A percentile compares a stretch with the other conserved stretches of the same genome.
Conservation (phyloP, 1,140 invertebrate species). For the Steinernema khuongi region DNA sequence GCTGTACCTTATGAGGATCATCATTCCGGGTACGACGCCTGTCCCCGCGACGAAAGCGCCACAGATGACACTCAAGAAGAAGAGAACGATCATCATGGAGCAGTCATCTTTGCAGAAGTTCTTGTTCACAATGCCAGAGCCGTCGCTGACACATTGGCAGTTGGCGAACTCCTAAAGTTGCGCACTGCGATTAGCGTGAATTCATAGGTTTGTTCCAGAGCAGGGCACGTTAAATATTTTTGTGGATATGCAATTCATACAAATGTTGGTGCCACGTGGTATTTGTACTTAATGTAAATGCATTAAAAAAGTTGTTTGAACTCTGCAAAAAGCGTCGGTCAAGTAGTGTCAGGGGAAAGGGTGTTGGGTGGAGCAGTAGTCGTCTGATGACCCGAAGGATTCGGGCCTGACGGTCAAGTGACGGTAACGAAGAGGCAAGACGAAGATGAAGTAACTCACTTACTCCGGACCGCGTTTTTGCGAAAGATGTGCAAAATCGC, state of each 20-base stretch:
- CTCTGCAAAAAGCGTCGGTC: too few species aligned
- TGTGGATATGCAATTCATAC: constrained; percentile 28
- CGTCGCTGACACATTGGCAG: constrained; percentile 42
- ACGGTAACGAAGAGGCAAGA: too few species aligned
- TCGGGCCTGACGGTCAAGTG: too few species aligned
- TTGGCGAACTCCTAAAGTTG: constrained; percentile 49
- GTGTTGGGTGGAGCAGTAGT: too few species aligned
- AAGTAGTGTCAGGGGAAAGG: too few species aligned
- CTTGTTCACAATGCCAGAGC: constrained; percentile 49
- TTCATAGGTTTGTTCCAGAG: neutral
- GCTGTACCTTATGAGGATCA: constrained; percentile 32
- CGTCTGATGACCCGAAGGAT: too few species aligned
- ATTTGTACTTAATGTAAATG: constrained; percentile 32
- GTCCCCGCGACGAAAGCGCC: constrained; percentile 45
- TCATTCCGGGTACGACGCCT: constrained; percentile 35
- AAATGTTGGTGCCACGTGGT: constrained; percentile 4
- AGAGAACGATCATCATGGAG: constrained; percentile 29
- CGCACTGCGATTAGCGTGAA: constrained; percentile 1
- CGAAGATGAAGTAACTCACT: too few species aligned
- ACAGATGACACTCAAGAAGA: constrained; percentile 49
- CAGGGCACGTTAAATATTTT: too few species aligned
- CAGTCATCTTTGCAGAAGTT: constrained; percentile 49
- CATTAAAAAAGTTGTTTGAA: too few species aligned
- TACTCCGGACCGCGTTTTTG: too few species aligned
- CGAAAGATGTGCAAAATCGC: too few species aligned